phyloP scores from a whole-genome alignment of 2,888 invertebrate genomes.

The Drosophila nigricruria region DNA sequence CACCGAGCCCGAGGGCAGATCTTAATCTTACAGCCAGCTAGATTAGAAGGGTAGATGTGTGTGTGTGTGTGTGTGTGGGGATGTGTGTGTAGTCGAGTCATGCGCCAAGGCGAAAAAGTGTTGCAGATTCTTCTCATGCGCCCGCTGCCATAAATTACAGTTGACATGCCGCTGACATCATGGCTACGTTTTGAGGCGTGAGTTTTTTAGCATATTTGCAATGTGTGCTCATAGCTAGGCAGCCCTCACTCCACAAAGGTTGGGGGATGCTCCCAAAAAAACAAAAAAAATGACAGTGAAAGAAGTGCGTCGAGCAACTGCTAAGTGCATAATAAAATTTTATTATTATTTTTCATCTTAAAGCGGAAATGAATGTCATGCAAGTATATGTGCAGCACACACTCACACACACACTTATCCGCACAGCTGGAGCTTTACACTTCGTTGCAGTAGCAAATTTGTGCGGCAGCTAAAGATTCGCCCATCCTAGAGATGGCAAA shows the following conservation, averaged over 20 bases:
- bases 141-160: constrained; percentile 57
- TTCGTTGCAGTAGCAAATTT: constrained; percentile 28
- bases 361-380: constrained; percentile 67
- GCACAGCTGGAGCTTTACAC: constrained; percentile 21
- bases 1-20: constrained; percentile 13
- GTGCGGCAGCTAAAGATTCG: constrained; percentile 14
- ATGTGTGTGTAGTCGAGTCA: constrained; percentile 11
- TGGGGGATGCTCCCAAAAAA: constrained; percentile 25
- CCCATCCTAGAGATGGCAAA: constrained; percentile 16
- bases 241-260: constrained; percentile 26
- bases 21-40: constrained; percentile 23
- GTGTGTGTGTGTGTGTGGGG: background rate
- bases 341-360: constrained; percentile 66
- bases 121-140: constrained; percentile 28
- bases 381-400: constrained; percentile 44
- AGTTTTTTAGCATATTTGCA: constrained; percentile 37
- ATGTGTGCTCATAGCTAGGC: constrained; percentile 5
- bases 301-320: constrained; percentile 45
- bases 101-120: constrained; percentile 40
- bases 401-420: constrained; percentile 6
- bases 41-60: background rate
- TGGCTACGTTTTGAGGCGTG: constrained; percentile 16
- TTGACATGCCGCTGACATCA: constrained; percentile 50
- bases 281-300: background rate
- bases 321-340: constrained; percentile 77